Conservation (phyloP, 2,797 vertebrate genomes). For the Triplophysa yarkandensis region DNA sequence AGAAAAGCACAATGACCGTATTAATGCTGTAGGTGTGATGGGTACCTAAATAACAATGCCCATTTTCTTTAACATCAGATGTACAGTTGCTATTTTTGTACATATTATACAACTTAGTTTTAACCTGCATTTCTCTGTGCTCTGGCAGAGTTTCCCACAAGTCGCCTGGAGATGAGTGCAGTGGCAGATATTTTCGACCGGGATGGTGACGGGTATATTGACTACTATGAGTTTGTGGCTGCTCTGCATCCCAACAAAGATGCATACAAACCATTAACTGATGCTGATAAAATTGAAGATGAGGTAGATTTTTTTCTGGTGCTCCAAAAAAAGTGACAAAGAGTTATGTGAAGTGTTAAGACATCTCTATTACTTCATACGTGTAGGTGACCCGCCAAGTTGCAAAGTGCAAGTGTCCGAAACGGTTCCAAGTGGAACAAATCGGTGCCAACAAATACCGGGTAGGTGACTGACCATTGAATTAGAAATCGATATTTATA, state of each 20-base stretch:
- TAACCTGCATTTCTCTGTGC: not conserved
- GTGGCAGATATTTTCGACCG: constrained; percentile 98
- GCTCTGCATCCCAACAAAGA: constrained; percentile 99
- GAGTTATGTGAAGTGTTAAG: not conserved
- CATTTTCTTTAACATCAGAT: no score
- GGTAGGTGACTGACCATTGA: constrained; percentile 77
- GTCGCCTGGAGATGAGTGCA: constrained; percentile 96
- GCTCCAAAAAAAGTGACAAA: not conserved
- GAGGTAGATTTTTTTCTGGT: constrained; percentile 77
- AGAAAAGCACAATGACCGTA: no score
- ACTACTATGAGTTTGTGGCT: constrained; percentile 99
- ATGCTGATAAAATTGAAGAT: constrained; percentile 99
- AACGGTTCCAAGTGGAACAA: constrained; percentile 98
- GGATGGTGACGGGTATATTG: constrained; percentile 98
- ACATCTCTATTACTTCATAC: constrained; percentile 17
- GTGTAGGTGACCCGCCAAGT: constrained; percentile 95
- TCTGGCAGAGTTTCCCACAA: constrained; percentile 91
- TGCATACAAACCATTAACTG: constrained; percentile 95
- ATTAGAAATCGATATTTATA: constrained; percentile 2
- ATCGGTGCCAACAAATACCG: constrained; percentile 99
- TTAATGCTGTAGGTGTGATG: no score
- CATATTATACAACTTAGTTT: no score
- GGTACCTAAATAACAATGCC: no score
- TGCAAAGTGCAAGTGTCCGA: constrained; percentile 98
- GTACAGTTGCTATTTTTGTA: no score